Evolutionary conservation across 2,888 invertebrate species (phyloP), one percentile per base, ranked within the genome.

Genomic region (Tachina lurida): DNA sequence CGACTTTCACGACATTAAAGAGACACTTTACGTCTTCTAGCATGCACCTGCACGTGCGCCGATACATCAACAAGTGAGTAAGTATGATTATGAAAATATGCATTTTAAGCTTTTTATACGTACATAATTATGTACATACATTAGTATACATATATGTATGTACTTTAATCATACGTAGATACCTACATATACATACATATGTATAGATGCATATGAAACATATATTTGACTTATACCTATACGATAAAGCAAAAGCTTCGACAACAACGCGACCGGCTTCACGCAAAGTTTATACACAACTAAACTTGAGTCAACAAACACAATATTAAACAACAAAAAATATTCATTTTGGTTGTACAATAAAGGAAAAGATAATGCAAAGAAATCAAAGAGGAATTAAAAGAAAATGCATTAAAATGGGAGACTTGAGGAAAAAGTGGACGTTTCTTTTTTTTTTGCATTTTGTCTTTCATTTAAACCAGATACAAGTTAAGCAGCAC

Each of bases 201-300:
- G 10, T 41, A n/a, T n/a, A 70, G 4, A 47, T 60, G 47, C 31
- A 56, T 56, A 56, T 43, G n/a, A 56, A 19, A 45, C 10, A 39
- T 39, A 19, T 9, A n/a, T n/a, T 45, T 7, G 7, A 47, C 10
- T 17, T 39, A 10, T 12, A n/a, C n/a, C n/a, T n/a, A n/a, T n/a
- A 54, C 10, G 0, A 31, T 31, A 31, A 31, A 62, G 45, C 8
- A n/a, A 67, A 73, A 58, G 52, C 49, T 81, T 62, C 67, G 31
- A 39, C 19, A 54, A 47, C 43, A 19, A 58, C 49, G 71, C 77
- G 81, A 84, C 84, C 84, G 81, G 80, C 84, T 84, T 81, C 76
- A 81, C 62, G 76, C 63, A 77, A 81, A 77, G 73, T 80, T 81
- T 81, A 43, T 77, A 81, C 41, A 67, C 84, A 73, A 84, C 84